A percentile compares a stretch with the other conserved stretches of the same genome.
These are phyloP conservation scores for Aporrectodea caliginosa DNA, from an alignment of 1,140 invertebrate species.

Conservation along the genomic window DNA sequence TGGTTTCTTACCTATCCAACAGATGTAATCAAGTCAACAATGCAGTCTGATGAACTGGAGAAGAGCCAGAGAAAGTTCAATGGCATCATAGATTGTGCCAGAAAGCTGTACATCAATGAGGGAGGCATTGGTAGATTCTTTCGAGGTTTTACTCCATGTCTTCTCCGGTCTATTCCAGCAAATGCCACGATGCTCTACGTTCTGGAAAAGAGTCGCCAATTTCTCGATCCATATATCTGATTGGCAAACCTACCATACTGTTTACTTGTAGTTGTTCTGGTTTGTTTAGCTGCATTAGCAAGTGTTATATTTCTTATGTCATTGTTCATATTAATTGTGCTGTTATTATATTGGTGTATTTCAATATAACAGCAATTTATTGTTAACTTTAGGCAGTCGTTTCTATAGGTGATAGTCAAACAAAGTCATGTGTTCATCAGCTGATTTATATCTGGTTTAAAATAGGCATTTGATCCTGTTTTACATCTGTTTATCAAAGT, in stretches of 20 bases:
- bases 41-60: conserved; percentile 31
- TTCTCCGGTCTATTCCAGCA: conserved; percentile 31
- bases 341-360: too few species aligned
- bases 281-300: too few species aligned
- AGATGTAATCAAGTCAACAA: conserved; percentile 31
- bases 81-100: conserved; percentile 27
- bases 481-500: too few species aligned
- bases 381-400: too few species aligned
- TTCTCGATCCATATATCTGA: conserved; percentile 20
- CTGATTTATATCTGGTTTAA: too few species aligned
- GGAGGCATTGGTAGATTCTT: conserved; percentile 26
- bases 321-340: too few species aligned
- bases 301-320: too few species aligned
- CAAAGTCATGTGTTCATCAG: too few species aligned
- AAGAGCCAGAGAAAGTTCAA: conserved; percentile 23
- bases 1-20: conserved; percentile 32
- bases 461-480: too few species aligned
- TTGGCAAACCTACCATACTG: neutral
- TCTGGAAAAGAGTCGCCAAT: conserved; percentile 16
- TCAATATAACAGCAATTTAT: too few species aligned
- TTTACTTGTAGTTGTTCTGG: too few species aligned
- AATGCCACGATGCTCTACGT: conserved; percentile 28
- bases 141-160: conserved; percentile 28
- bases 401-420: too few species aligned
- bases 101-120: conserved; percentile 25